Evolutionary conservation across 2,113 vertebrate genomes (phyloP).

Genomic region (Stegastes partitus): DNA sequence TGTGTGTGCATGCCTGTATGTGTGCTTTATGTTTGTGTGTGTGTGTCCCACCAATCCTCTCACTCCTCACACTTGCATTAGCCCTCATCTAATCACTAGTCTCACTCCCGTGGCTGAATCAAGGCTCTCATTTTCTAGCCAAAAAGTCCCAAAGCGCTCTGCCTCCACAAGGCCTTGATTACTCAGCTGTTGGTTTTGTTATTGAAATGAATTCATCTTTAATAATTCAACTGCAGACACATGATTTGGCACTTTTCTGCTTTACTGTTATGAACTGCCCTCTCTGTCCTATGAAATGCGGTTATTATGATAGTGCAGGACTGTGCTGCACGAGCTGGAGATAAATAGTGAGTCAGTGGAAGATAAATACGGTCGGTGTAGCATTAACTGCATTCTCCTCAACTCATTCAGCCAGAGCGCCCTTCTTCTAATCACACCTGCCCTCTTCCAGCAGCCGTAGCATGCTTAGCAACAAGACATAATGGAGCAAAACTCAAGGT

Average conservation of each 20-base stretch:
- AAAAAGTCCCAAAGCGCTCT: conserved; percentile 53
- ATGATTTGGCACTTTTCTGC: conserved; percentile 51
- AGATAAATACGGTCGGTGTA: conserved; percentile 24
- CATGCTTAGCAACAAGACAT: not conserved
- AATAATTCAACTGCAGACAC: conserved; percentile 43
- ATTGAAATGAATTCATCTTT: conserved; percentile 47
- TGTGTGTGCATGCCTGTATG: conserved; percentile 7
- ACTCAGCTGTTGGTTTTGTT: conserved; percentile 56
- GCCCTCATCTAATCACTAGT: conserved; percentile 66
- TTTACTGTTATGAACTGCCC: conserved; percentile 13
- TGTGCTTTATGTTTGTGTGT: not conserved
- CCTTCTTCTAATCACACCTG: conserved; percentile 12
- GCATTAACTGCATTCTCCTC: conserved; percentile 7
- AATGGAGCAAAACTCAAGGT: not conserved
- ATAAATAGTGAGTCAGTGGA: conserved; percentile 35
- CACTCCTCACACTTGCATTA: conserved; percentile 49
- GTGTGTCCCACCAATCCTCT: conserved; percentile 32
- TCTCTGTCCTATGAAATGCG: conserved; percentile 1
- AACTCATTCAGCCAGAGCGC: conserved; percentile 21
- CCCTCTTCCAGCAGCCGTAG: not conserved
- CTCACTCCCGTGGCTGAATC: conserved; percentile 53
- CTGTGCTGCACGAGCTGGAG: conserved; percentile 22
- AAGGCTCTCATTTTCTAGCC: conserved; percentile 53
- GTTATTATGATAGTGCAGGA: conserved; percentile 25
- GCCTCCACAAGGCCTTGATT: conserved; percentile 54